Conservation (phyloP, 2,888 invertebrate species). For the Notodonta ziczac region DNA sequence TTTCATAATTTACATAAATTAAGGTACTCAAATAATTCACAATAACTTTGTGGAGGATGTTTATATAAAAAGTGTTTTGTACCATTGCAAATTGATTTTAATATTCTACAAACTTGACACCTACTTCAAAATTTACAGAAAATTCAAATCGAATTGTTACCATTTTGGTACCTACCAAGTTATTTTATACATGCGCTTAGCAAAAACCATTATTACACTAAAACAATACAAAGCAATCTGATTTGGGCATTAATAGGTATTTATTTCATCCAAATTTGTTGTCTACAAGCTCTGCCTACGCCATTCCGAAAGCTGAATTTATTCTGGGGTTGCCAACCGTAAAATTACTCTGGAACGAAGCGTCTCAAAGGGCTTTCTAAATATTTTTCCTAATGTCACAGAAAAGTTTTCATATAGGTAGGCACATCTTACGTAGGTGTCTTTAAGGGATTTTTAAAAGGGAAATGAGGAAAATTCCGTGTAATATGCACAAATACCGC, state of each 20-base stretch:
- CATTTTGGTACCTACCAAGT: no score
- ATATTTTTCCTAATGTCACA: constrained; percentile 20
- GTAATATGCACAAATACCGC: constrained; percentile 18
- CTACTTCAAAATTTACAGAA: no score
- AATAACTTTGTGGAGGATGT: no score
- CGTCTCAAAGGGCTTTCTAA: constrained; percentile 17
- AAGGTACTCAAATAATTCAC: no score
- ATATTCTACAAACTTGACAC: no score
- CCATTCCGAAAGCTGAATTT: constrained; percentile 31
- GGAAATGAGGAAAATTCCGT: constrained; percentile 16
- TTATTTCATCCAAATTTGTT: not conserved
- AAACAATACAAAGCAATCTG: no score
- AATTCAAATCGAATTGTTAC: no score
- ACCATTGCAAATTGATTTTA: no score
- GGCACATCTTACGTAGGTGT: constrained; percentile 13
- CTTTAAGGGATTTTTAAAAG: constrained; percentile 21
- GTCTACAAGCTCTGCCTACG: constrained; percentile 7
- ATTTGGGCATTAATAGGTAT: not conserved
- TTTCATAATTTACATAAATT: no score
- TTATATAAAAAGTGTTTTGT: no score
- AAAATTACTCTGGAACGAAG: constrained; percentile 43
- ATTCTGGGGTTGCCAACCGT: constrained; percentile 44
- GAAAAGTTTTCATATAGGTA: constrained; percentile 12
- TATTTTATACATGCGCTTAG: no score
- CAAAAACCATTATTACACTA: no score